phyloP scores from a whole-genome alignment of 2,888 invertebrate species.

The Eulithis testata region DNA sequence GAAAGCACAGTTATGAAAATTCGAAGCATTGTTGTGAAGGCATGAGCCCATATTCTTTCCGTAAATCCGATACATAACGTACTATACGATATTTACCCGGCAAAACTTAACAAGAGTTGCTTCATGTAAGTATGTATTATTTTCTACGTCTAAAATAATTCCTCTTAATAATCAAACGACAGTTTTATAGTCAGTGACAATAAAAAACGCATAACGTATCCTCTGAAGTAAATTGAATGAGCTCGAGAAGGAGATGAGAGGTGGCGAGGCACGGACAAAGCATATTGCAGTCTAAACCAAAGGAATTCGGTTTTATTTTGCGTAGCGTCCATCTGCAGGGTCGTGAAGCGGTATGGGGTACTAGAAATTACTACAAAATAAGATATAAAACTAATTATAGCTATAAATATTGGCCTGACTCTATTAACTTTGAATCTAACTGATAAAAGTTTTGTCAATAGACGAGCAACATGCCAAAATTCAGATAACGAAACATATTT shows the following conservation, averaged over 20 bases:
- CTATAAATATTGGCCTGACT: slow-evolving; percentile 6
- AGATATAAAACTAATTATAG: slow-evolving; percentile 7
- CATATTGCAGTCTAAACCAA: slow-evolving; percentile 45
- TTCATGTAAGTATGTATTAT: slow-evolving; percentile 28
- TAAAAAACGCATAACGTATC: slow-evolving; percentile 79
- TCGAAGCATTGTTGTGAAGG: slow-evolving; percentile 16
- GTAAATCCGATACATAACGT: slow-evolving; percentile 10
- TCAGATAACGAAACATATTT: too few species aligned
- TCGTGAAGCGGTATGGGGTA: slow-evolving; percentile 66
- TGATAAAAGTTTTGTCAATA: background rate
- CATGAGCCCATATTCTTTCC: slow-evolving; percentile 16
- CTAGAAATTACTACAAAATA: slow-evolving; percentile 45
- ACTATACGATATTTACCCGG: slow-evolving; percentile 1
- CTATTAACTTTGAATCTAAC: background rate
- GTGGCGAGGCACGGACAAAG: slow-evolving; percentile 36
- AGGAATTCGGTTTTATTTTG: slow-evolving; percentile 48
- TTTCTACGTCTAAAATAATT: slow-evolving; percentile 53
- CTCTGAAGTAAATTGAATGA: slow-evolving; percentile 75
- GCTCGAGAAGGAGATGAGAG: slow-evolving; percentile 57
- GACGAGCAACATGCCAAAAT: background rate
- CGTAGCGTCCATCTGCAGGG: slow-evolving; percentile 33
- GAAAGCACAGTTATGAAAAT: slow-evolving; percentile 4
- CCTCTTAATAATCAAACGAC: slow-evolving; percentile 67
- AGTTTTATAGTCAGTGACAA: slow-evolving; percentile 73
- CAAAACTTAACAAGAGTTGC: slow-evolving; percentile 18